Conservation (phyloP, 2,888 invertebrate genomes). For the Zaprionus obscuricornis region DNA sequence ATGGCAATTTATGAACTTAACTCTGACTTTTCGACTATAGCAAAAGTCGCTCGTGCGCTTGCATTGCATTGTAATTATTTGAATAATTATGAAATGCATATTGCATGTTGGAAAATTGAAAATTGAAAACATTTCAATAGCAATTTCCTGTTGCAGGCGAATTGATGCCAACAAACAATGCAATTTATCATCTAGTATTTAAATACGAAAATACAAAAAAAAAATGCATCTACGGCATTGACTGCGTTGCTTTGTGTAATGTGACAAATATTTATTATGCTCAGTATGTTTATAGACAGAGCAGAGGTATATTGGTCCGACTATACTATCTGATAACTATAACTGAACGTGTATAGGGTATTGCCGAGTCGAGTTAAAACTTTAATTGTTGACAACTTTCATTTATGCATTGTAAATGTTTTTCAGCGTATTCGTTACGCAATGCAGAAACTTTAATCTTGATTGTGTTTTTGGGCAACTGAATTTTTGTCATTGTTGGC, state of each 20-base stretch:
- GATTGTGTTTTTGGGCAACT: constrained; percentile 37
- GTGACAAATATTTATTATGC: constrained; percentile 29
- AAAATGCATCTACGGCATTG: too few species aligned
- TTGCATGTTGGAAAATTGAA: constrained; percentile 16
- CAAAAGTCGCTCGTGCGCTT: too few species aligned
- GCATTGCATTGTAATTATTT: background rate
- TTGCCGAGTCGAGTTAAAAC: too few species aligned
- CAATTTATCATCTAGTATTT: constrained; percentile 32
- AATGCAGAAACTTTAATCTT: constrained; percentile 40
- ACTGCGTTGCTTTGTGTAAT: too few species aligned
- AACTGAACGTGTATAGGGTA: too few species aligned
- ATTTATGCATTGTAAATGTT: too few species aligned
- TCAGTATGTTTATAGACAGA: constrained; percentile 13
- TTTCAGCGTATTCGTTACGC: too few species aligned
- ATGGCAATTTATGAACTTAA: too few species aligned
- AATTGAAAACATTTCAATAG: constrained; percentile 42
- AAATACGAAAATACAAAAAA: background rate
- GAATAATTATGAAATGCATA: constrained; percentile 39
- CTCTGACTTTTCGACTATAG: too few species aligned
- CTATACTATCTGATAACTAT: too few species aligned
- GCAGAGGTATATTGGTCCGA: too few species aligned
- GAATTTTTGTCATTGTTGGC: constrained; percentile 20
- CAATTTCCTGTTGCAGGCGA: constrained; percentile 56
- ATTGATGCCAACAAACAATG: constrained; percentile 38
- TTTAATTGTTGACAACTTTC: too few species aligned